Conservation (phyloP, 2,797 vertebrate species). For the Catharus ustulatus region DNA sequence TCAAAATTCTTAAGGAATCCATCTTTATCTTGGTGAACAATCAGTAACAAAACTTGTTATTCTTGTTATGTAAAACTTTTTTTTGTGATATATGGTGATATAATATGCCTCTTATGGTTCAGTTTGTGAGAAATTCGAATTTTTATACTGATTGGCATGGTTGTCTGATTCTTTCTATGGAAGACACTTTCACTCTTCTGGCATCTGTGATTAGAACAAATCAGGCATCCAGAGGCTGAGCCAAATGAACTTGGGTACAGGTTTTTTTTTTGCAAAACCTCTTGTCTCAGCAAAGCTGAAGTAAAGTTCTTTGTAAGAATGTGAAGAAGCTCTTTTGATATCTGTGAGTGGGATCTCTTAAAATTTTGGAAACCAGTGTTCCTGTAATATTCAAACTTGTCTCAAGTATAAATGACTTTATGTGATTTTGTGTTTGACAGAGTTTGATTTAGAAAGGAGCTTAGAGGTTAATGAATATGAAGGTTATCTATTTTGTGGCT, state of each 20-base stretch:
- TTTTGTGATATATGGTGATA: not conserved
- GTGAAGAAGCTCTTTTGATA: not conserved
- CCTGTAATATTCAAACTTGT: not conserved
- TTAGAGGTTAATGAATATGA: not conserved
- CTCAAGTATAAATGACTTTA: not conserved
- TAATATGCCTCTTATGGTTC: not conserved
- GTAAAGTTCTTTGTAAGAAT: not conserved
- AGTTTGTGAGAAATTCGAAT: rapidly evolving
- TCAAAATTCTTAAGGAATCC: not conserved
- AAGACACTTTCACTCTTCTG: not conserved
- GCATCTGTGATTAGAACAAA: not conserved
- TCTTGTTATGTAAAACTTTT: not conserved
- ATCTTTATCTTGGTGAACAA: not conserved
- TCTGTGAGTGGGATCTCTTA: not conserved
- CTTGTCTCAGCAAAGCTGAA: not conserved
- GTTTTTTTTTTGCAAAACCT: not conserved
- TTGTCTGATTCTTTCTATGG: not conserved
- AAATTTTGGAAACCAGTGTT: not conserved
- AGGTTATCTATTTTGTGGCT: not conserved
- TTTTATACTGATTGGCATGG: not conserved
- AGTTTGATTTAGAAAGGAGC: not conserved
- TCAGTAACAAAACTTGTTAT: not conserved
- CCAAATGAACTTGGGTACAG: not conserved
- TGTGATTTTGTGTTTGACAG: not conserved
- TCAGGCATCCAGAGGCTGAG: not conserved